Evolutionary conservation across 2,888 invertebrate genomes (phyloP), one percentile per base, ranked within the genome.

Genomic region (Mythimna vitellina): DNA sequence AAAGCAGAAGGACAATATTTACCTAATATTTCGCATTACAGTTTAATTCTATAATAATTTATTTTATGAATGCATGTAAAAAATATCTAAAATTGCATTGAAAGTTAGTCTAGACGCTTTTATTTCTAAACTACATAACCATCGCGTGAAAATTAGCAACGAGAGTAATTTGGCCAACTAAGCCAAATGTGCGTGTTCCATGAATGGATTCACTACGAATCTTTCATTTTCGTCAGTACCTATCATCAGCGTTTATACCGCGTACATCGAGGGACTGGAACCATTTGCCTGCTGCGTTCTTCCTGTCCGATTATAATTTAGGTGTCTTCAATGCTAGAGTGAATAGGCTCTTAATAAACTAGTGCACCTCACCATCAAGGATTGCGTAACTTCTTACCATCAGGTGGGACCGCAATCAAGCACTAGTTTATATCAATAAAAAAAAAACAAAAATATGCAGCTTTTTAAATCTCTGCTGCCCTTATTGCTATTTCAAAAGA

Each of bases 21-120:
- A 0, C 3, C 0, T 14, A 29, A 4, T 6, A 17, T 10, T 6
- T 20, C 10, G 0, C 14, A 8, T 58, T n/a, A 42, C 1, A 46
- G 46, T 22, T 5, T 46, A 60, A 12, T 10, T 63, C 12, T 49
- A 32, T 35, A 69, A 1, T 29, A 70, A 53, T 70, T 20, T 22
- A n/a, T 63, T 76, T 56, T 5, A 54, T 49, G 29, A 68, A n/a
- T 58, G 53, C 65, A 71, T 65, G 73, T 73, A 17, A 73, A 76
- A 76, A 38, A 10, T 67, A 72, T 80, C n/a, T 42, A 7, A 79
- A 71, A 76, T 22, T 42, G 42, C 20, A 71, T 54, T 29, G 49
- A 80, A 76, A 80, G 65, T 57, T 17, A 42, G 62, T 76, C 76
- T 72, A 80, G 54, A 72, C 63, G n/a, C 51, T 65, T 49, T 71